A percentile compares a stretch with the other conserved stretches of the same genome.
Conservation (phyloP, 2,113 vertebrate species). For the Sceloporus tristichus region DNA sequence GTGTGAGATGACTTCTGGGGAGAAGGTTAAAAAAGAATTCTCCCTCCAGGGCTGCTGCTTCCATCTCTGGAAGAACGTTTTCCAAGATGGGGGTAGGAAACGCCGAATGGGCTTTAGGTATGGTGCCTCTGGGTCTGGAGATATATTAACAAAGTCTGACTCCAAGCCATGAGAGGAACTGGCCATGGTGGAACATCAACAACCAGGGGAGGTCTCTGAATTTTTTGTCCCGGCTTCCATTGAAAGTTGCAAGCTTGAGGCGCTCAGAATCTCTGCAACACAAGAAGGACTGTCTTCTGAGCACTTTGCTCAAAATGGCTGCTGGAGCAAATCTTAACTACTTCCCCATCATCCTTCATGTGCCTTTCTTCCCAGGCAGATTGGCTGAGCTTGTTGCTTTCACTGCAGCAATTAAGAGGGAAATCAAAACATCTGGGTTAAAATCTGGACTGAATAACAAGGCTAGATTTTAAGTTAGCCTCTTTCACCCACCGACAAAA, state of each 20-base stretch:
- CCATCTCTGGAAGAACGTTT: constrained; percentile 55
- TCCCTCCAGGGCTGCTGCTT: constrained; percentile 1
- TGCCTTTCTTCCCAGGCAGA: neutral
- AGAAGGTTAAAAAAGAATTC: constrained; percentile 48
- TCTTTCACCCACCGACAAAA: too few relatives aligned
- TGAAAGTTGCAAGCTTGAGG: neutral
- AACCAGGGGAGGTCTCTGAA: neutral
- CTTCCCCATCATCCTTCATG: too few relatives aligned
- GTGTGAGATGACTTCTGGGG: constrained; percentile 68
- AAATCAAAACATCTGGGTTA: too few relatives aligned
- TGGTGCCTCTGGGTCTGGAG: neutral
- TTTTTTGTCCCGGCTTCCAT: neutral
- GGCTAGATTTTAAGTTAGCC: too few relatives aligned
- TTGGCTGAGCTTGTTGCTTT: neutral
- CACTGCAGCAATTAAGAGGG: neutral
- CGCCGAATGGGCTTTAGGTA: constrained; percentile 34
- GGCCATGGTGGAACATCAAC: neutral
- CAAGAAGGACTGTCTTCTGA: neutral
- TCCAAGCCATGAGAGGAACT: neutral
- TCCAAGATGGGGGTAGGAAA: constrained; percentile 71
- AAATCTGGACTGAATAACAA: too few relatives aligned
- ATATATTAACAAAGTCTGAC: neutral
- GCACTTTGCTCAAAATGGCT: neutral
- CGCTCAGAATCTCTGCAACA: constrained; percentile 14
- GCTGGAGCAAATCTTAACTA: too few relatives aligned